Percentiles rank a stretch among this genome's conserved stretches.
Conservation (phyloP, 2,797 vertebrate genomes). For the Anguilla obscura region DNA sequence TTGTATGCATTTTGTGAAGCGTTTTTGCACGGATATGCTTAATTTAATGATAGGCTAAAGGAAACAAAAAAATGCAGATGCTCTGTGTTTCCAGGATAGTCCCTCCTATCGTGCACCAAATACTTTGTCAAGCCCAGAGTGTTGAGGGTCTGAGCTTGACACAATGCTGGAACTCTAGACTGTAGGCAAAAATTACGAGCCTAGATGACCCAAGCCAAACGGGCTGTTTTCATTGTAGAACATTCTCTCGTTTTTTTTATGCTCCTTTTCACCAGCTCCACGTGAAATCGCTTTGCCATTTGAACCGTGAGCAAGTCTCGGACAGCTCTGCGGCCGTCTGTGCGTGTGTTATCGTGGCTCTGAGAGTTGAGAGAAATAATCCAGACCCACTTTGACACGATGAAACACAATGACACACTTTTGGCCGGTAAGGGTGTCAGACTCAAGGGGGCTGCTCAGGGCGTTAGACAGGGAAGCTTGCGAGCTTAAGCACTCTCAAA, state of each 20-base stretch:
- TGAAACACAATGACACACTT: background rate
- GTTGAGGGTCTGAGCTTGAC: background rate
- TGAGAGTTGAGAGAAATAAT: background rate
- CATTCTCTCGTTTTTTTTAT: background rate
- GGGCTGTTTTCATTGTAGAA: background rate
- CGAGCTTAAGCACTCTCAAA: background rate
- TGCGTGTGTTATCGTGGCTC: background rate
- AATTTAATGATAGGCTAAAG: background rate
- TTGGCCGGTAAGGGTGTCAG: background rate
- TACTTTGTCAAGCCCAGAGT: background rate
- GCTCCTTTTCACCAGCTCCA: background rate
- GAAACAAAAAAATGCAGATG: background rate
- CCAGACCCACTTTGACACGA: background rate
- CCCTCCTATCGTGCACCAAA: background rate
- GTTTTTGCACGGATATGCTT: background rate
- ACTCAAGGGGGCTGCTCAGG: background rate
- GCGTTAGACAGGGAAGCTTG: background rate
- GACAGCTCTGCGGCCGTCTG: background rate
- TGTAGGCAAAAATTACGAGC: background rate
- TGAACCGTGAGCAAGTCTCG: background rate
- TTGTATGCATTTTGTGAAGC: slow-evolving; percentile 35
- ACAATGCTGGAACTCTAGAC: background rate
- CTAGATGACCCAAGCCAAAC: background rate
- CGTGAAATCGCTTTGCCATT: background rate
- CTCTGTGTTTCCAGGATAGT: background rate